A percentile compares a stretch with the other conserved stretches of the same genome.
Conservation (phyloP, 2,113 vertebrate genomes). For the Calyptommatus sinebrachiatus region DNA sequence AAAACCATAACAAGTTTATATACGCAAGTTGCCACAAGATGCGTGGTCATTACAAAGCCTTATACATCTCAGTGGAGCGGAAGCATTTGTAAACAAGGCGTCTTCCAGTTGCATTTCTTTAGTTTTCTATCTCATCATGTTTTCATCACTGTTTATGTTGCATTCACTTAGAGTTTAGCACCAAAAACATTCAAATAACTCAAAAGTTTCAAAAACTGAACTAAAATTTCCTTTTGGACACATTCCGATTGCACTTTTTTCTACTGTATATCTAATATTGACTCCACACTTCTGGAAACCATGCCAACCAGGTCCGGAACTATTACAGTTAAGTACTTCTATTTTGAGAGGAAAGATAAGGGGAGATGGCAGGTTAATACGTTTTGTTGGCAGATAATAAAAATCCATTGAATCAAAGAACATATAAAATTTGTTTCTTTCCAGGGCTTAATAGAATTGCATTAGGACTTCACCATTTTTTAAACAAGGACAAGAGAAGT, state of each 20-base stretch:
- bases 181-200: neutral
- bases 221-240: neutral
- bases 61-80: neutral
- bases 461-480: no score
- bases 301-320: no score
- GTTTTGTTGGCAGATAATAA: no score
- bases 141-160: neutral
- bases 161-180: neutral
- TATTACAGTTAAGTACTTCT: no score
- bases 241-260: neutral
- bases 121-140: neutral
- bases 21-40: neutral
- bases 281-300: neutral
- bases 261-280: neutral
- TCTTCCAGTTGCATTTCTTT: neutral
- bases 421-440: neutral
- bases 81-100: neutral
- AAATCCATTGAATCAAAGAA: neutral
- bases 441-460: no score
- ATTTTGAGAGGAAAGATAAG: no score
- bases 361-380: neutral
- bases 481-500: neutral
- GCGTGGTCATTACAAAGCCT: fast-evolving
- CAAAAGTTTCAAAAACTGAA: fast-evolving
- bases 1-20: neutral